phyloP scores from a whole-genome alignment of 1,140 invertebrate genomes.

The Pseudomyrmex concolor region DNA sequence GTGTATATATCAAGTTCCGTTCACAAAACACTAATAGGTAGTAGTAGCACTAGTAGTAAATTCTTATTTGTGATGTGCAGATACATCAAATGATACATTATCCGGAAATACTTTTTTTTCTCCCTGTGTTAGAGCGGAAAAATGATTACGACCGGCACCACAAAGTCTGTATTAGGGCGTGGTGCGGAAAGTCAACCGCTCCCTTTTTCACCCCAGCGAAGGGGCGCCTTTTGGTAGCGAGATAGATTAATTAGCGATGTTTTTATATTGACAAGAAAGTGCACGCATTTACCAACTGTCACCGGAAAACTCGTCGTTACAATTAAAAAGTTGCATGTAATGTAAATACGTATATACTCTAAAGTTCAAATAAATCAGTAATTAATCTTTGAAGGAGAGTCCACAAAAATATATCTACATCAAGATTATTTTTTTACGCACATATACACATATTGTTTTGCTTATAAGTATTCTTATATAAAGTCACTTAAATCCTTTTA shows the following conservation, averaged over 20 bases:
- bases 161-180: constrained; percentile 67
- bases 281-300: constrained; percentile 32
- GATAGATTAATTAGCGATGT: constrained; percentile 56
- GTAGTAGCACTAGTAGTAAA: no score
- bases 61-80: no score
- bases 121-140: background rate
- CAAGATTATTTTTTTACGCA: no score
- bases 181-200: constrained; percentile 71
- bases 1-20: background rate
- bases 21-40: background rate
- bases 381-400: no score
- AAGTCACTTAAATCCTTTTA: no score
- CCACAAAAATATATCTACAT: no score
- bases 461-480: no score
- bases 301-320: background rate
- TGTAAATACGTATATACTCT: background rate
- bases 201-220: constrained; percentile 64
- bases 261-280: constrained; percentile 41
- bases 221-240: constrained; percentile 37
- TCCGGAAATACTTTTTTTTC: constrained; percentile 33
- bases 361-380: background rate
- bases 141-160: constrained; percentile 9
- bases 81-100: background rate
- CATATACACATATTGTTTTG: no score
- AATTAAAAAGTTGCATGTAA: background rate